Conservation (phyloP, 2,797 vertebrate genomes). For the Peromyscus eremicus region DNA sequence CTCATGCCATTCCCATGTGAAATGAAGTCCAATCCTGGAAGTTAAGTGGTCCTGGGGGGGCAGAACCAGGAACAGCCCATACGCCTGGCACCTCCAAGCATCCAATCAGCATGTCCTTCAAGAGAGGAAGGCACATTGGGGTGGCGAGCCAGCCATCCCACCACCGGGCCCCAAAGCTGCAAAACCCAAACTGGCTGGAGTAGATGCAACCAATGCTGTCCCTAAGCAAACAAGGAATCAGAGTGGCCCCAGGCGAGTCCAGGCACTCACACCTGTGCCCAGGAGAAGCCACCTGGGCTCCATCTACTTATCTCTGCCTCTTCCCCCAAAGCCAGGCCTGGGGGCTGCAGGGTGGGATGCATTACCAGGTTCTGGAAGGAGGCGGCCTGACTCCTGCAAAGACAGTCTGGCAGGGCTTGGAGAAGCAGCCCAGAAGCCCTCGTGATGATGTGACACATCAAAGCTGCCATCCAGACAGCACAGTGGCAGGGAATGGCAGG, state of each 20-base stretch:
- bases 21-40: background rate
- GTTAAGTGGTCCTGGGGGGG: background rate
- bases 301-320: background rate
- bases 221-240: too few species aligned
- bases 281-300: background rate
- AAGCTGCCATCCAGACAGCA: slow-evolving; percentile 91
- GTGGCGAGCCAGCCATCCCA: background rate
- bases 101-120: fast-evolving
- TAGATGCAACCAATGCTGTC: background rate
- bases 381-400: slow-evolving; percentile 55
- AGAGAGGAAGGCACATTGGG: background rate
- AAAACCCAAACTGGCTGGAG: background rate
- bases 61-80: background rate
- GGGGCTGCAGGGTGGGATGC: background rate
- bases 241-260: fast-evolving
- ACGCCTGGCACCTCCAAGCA: fast-evolving
- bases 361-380: background rate
- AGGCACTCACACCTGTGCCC: background rate
- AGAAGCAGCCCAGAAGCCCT: slow-evolving; percentile 77
- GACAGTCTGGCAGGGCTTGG: slow-evolving; percentile 83
- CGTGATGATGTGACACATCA: slow-evolving; percentile 95
- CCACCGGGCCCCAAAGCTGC: background rate
- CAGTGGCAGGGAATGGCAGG: slow-evolving; percentile 92
- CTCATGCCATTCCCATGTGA: background rate
- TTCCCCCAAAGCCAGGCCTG: background rate